phyloP scores from a whole-genome alignment of 2,888 invertebrate genomes.

The Lepidocyrtinus sp. region DNA sequence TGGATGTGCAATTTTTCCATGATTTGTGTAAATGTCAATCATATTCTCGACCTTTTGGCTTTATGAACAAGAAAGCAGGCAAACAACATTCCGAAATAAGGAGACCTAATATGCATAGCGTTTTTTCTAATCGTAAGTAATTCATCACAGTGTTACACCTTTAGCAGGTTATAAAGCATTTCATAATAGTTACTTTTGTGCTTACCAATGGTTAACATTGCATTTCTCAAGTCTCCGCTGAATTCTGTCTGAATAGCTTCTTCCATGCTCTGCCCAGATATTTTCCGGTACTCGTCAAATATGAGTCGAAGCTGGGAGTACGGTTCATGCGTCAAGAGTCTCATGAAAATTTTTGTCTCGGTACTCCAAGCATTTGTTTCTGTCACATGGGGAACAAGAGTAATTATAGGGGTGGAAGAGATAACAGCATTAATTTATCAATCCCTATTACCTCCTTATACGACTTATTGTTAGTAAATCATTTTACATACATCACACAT shows the following conservation, averaged over 20 bases:
- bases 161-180: too few species aligned
- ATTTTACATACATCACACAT: too few species aligned
- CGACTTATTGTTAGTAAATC: neutral
- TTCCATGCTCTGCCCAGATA: slow-evolving; percentile 82
- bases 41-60: too few species aligned
- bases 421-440: neutral
- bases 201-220: slow-evolving; percentile 80
- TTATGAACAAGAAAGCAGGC: too few species aligned
- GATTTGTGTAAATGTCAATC: too few species aligned
- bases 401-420: neutral
- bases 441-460: neutral
- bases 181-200: too few species aligned
- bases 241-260: slow-evolving; percentile 79
- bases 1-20: too few species aligned
- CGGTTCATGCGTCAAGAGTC: slow-evolving; percentile 82
- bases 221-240: slow-evolving; percentile 79
- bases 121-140: too few species aligned
- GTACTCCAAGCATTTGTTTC: slow-evolving; percentile 76
- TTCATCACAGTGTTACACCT: too few species aligned
- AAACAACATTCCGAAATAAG: too few species aligned
- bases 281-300: slow-evolving; percentile 82
- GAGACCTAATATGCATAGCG: too few species aligned
- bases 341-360: slow-evolving; percentile 81
- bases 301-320: slow-evolving; percentile 80
- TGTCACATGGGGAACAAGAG: slow-evolving; percentile 22